phyloP scores from a whole-genome alignment of 2,888 invertebrate genomes.

The Euphydryas editha region DNA sequence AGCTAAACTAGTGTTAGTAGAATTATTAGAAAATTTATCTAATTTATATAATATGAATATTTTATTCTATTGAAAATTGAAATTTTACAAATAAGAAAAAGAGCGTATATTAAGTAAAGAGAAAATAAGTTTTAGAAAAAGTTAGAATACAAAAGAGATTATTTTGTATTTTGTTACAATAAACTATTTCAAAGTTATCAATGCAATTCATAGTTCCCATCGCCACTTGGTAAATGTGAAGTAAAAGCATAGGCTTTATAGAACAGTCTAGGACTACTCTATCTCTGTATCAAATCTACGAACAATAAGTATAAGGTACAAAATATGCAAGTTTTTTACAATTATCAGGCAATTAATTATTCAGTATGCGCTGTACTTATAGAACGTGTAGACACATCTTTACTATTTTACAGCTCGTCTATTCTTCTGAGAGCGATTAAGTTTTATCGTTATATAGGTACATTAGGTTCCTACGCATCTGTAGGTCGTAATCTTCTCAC shows the following conservation, averaged over 20 bases:
- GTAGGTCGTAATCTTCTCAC: constrained; percentile 13
- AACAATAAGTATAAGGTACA: neutral
- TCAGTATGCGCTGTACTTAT: neutral
- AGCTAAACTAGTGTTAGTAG: too few relatives aligned
- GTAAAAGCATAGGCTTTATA: neutral
- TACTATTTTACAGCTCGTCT: constrained; percentile 2
- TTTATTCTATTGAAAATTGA: too few relatives aligned
- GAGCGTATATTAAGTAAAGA: too few relatives aligned
- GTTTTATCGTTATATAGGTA: constrained; percentile 12
- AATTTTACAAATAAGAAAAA: too few relatives aligned
- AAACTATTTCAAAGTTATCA: too few relatives aligned
- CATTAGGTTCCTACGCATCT: neutral
- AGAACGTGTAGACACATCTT: neutral
- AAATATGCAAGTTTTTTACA: neutral
- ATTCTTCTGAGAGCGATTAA: constrained; percentile 11
- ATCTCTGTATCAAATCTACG: neutral
- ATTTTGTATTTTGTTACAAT: too few relatives aligned
- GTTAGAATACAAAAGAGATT: too few relatives aligned
- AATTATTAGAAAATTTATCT: too few relatives aligned
- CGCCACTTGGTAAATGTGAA: neutral
- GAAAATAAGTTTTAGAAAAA: too few relatives aligned
- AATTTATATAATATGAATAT: too few relatives aligned
- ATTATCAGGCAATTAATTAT: neutral
- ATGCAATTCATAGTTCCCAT: neutral
- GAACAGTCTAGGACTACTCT: neutral